A percentile compares a stretch with the other conserved stretches of the same genome.
Evolutionary conservation across 1,140 invertebrate species (phyloP).

Genomic region (Bombyx mori): DNA sequence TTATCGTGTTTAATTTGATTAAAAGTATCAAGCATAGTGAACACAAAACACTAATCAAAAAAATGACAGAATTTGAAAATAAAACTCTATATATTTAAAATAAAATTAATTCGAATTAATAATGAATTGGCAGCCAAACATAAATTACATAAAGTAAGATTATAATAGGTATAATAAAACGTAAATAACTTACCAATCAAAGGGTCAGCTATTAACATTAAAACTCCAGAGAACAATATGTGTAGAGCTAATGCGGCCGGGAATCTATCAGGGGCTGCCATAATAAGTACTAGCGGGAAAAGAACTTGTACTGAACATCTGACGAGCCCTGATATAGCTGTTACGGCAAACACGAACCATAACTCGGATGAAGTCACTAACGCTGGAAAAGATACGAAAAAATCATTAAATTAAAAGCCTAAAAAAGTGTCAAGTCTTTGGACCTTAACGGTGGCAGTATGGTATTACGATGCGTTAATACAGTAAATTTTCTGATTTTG

Average conservation of each 20-base stretch:
- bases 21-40: neutral
- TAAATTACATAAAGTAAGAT: neutral
- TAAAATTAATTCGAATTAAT: too few species aligned
- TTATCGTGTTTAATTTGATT: too few species aligned
- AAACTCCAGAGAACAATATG: conserved; percentile 50
- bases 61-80: neutral
- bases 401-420: too few species aligned
- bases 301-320: conserved; percentile 57
- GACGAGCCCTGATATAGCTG: conserved; percentile 52
- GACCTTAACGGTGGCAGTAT: too few species aligned
- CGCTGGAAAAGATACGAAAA: conserved; percentile 27
- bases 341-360: conserved; percentile 44
- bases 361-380: conserved; percentile 42
- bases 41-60: neutral
- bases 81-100: neutral
- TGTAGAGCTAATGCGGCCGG: conserved; percentile 54
- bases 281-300: conserved; percentile 47
- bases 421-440: too few species aligned
- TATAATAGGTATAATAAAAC: neutral
- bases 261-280: conserved; percentile 50
- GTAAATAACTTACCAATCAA: conserved; percentile 39
- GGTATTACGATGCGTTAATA: too few species aligned
- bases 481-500: too few species aligned
- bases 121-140: neutral
- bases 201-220: conserved; percentile 57